Conservation (phyloP, 2,888 invertebrate species). For the Boloria selene region DNA sequence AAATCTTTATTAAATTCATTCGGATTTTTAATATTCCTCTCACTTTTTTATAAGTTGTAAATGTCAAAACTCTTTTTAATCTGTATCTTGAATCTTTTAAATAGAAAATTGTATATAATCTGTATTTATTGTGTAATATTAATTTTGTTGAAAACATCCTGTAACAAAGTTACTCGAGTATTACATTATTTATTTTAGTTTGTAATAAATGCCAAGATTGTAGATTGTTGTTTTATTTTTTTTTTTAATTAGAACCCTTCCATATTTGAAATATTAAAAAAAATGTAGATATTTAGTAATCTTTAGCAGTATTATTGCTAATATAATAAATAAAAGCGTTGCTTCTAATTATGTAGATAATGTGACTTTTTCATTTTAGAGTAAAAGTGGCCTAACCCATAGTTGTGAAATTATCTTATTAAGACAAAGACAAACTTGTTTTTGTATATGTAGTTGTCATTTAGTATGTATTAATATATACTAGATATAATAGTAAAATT, state of each 20-base stretch:
- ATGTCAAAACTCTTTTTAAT: neutral
- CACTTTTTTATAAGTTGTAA: neutral
- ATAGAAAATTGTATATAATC: slow-evolving; percentile 7
- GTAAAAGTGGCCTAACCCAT: no score
- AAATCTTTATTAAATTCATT: neutral
- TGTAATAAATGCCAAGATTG: slow-evolving; percentile 37
- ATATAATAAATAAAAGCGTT: no score
- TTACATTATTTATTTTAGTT: slow-evolving; percentile 43
- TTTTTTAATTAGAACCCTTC: slow-evolving; percentile 4
- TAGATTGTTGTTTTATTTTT: slow-evolving; percentile 35
- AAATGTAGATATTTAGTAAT: neutral
- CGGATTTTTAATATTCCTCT: neutral
- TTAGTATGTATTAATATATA: no score
- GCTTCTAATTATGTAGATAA: no score
- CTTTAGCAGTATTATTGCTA: no score
- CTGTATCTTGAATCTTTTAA: neutral
- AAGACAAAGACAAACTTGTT: no score
- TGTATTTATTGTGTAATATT: slow-evolving; percentile 7
- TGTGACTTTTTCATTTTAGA: no score
- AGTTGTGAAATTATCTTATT: no score
- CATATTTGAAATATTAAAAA: neutral
- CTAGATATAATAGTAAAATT: no score
- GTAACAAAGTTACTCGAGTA: slow-evolving; percentile 28
- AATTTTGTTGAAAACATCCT: neutral
- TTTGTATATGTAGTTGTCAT: no score